Conservation (phyloP, 2,797 vertebrate species). For the Dermochelys coriacea region DNA sequence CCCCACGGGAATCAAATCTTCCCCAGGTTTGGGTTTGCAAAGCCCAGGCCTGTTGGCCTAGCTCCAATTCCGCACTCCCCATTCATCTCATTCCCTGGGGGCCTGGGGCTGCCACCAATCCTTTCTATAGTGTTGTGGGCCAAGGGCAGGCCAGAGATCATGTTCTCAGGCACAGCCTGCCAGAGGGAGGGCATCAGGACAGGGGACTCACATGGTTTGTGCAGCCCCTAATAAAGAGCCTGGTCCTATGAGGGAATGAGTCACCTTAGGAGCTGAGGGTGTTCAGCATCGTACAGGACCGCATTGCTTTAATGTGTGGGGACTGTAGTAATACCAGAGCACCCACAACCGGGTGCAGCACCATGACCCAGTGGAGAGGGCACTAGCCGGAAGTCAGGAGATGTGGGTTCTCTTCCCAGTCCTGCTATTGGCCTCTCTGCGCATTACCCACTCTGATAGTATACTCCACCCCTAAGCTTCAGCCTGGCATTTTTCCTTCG, state of each 20-base stretch:
- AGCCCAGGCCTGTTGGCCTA: neutral
- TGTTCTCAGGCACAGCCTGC: neutral
- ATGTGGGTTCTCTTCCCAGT: neutral
- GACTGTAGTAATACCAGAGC: neutral
- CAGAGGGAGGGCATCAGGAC: neutral
- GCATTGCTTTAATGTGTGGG: neutral
- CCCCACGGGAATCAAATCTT: neutral
- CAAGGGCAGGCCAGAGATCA: neutral
- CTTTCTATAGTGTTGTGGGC: neutral
- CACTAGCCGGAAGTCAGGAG: neutral
- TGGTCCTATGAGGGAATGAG: too few species aligned
- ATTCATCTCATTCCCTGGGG: neutral
- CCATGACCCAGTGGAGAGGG: neutral
- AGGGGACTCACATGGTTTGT: neutral
- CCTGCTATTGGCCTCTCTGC: neutral
- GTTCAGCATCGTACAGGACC: neutral
- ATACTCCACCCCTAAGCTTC: neutral
- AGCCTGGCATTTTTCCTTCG: neutral
- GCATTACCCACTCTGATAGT: neutral
- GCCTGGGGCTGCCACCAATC: neutral
- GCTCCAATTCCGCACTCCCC: neutral
- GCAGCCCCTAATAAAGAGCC: too few species aligned
- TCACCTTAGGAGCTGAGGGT: neutral
- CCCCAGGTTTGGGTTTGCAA: neutral
- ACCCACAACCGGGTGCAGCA: rapidly evolving